phyloP scores from a whole-genome alignment of 2,113 vertebrate genomes.

The Aegotheles bennettii region DNA sequence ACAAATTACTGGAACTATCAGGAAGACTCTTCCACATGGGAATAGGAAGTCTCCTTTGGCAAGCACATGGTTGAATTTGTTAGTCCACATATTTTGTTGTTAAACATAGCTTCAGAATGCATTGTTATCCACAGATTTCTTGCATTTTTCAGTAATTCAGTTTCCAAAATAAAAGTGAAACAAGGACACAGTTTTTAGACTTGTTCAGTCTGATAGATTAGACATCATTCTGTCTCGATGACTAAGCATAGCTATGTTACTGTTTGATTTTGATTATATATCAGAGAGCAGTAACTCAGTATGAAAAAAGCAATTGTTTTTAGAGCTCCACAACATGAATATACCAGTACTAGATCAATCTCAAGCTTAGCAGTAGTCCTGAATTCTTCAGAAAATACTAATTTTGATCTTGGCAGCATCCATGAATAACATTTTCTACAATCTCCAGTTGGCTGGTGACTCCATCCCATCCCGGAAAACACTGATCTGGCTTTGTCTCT shows the following conservation, averaged over 20 bases:
- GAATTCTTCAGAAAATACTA: not conserved
- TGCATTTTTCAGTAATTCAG: not conserved
- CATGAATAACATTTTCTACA: not conserved
- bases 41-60: not conserved
- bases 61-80: not conserved
- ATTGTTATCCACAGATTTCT: not conserved
- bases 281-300: not conserved
- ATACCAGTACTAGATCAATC: not conserved
- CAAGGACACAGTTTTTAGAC: not conserved
- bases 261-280: not conserved
- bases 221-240: not conserved
- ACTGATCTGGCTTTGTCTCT: not conserved
- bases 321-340: not conserved
- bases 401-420: not conserved
- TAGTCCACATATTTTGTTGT: not conserved
- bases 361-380: not conserved
- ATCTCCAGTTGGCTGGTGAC: not conserved
- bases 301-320: not conserved
- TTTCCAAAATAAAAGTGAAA: conserved; percentile 21
- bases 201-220: not conserved
- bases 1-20: not conserved
- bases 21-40: not conserved
- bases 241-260: not conserved
- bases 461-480: not conserved
- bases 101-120: not conserved